A percentile compares a stretch with the other conserved stretches of the same genome.
These are phyloP conservation scores for Sclerurus mexicanus DNA, from an alignment of 2,113 vertebrate species.

Conservation along the genomic window DNA sequence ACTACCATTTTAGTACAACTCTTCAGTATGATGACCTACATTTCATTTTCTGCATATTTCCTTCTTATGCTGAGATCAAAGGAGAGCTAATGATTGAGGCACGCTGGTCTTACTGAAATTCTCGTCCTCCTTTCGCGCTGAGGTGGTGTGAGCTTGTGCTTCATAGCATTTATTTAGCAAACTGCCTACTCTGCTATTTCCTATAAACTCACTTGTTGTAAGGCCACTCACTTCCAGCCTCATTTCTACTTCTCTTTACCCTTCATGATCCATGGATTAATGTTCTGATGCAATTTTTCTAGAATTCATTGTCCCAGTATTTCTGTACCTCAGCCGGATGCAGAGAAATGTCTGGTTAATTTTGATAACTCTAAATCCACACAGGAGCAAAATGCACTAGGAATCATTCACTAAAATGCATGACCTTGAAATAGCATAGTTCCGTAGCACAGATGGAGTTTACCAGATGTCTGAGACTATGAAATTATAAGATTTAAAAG, in stretches of 20 bases:
- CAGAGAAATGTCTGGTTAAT: neutral
- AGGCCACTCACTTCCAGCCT: neutral
- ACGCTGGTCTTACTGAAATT: neutral
- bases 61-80: conserved; percentile 44
- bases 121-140: neutral
- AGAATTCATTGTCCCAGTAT: neutral
- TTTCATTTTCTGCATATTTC: conserved; percentile 33
- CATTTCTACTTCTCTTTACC: neutral
- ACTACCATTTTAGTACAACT: neutral
- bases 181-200: neutral
- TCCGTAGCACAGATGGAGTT: conserved; percentile 55
- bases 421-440: conserved; percentile 56
- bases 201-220: neutral
- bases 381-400: conserved; percentile 18
- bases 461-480: conserved; percentile 44
- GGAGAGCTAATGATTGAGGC: conserved; percentile 7
- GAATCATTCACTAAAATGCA: conserved; percentile 26
- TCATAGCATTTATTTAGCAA: neutral
- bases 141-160: neutral
- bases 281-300: neutral
- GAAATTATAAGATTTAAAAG: conserved; percentile 12
- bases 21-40: conserved; percentile 45
- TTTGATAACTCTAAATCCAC: conserved; percentile 2
- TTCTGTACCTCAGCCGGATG: neutral
- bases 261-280: neutral